Base-by-base conservation (phyloP, 2,888 invertebrate genomes). In the Cataglyphis cursor region DNA sequence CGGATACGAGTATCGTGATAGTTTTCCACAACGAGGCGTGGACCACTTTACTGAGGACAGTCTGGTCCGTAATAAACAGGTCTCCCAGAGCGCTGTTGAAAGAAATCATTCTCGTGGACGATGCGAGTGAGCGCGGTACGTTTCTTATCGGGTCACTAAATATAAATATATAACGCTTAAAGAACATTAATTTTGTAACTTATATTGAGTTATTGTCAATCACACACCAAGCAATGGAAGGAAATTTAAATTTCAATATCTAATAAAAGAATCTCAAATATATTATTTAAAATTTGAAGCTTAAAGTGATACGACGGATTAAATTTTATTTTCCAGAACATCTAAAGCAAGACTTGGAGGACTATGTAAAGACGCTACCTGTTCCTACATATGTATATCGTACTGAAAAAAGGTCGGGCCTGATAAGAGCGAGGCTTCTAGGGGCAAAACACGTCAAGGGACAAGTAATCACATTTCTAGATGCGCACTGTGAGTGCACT, bases 1-100 rank as follows among this genome's bases (percentile, higher is more conserved):
- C 99, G 5, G 97, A 98, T 61, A 99, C 99, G 31, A 98, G 99
- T 92, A 98, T 99, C 92, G 99, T 99, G 85, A 99, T 99, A 92
- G 99, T 99, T 76, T 99, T 99, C 95, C 99, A 99, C 96, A 99
- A 99, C 95, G 99, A 99, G 95, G 99, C 99, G 0, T 99, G 99
- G 99, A 97, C 98, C 62, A 99, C 99, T 0, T 96, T 99, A 28
- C 96, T 99, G 86, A 96, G 99, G 73, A 99, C 99, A 0, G 98
- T 99, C 54, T 98, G 99, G 97, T 99, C 99, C 94, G 99, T 98
- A 44, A 99, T 99, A 91, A 98, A 98, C 95, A 96, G 99, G 80
- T 99, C 99, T 0, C 99, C 99, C 5, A 96, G 96, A 83, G 96
- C 97, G 1, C 95, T 99, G 78, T 96, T 99, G 75, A 97, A 97